Percentiles rank a stretch among this genome's conserved stretches.
Conservation (phyloP, 2,113 vertebrate species). For the Rhynchomys soricoides region DNA sequence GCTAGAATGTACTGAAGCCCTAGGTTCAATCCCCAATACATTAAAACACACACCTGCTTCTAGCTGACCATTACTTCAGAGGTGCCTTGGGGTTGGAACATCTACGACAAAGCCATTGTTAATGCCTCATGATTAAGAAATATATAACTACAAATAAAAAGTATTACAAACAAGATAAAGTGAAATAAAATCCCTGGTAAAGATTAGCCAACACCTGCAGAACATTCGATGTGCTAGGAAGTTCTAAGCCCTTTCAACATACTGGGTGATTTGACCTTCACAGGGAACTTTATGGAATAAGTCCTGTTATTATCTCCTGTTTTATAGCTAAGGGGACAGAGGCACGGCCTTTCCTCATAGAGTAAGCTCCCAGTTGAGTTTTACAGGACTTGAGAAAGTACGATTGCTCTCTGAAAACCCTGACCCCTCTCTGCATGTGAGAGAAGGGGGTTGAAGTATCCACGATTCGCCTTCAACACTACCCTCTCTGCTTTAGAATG, state of each 20-base stretch:
- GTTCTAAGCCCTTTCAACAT: neutral
- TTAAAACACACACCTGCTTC: neutral
- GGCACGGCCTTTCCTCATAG: neutral
- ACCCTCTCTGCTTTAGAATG: neutral
- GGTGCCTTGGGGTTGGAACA: neutral
- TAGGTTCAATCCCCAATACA: neutral
- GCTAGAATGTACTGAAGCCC: neutral
- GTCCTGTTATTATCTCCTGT: neutral
- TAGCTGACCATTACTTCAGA: neutral
- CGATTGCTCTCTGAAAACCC: neutral
- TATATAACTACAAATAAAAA: neutral
- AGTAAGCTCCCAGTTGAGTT: neutral
- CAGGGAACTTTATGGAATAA: neutral
- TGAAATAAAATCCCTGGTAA: conserved; percentile 17
- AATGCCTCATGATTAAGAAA: neutral
- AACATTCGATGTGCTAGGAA: neutral
- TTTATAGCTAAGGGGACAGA: neutral
- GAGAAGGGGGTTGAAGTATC: neutral
- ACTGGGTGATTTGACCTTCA: neutral
- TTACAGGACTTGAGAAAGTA: neutral
- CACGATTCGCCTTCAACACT: neutral
- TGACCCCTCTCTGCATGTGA: neutral
- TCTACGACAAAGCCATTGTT: neutral
- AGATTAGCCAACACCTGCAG: neutral
- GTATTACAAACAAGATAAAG: neutral